Evolutionary conservation across 2,113 vertebrate species (phyloP), one percentile per base, ranked within the genome.

Genomic region (Drymodes brunneopygia): DNA sequence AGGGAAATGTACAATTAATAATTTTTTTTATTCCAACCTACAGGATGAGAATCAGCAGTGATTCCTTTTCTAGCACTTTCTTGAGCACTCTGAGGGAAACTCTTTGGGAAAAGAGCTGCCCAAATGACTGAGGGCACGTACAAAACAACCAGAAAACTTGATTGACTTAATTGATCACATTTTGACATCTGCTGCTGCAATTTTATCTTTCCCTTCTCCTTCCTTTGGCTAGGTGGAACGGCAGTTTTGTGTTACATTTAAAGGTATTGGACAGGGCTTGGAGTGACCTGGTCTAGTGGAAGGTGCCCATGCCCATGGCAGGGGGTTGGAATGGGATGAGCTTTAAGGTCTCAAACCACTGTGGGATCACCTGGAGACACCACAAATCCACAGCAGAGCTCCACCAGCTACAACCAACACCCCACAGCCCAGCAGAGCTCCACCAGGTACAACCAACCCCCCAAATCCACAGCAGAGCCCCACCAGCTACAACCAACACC

Each of bases 221-320:
- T n/a, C 56, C 29, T 70, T 11, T 27, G 42, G 60, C 51, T 19
- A 40, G 27, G 58, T 0, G 7, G 12, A 70, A 53, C 0, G 5
- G 58, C 33, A 27, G 27, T 56, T 75, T 33, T 36, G 1, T 31
- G 10, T 23, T 8, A 15, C 29, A n/a, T 24, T 47, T n/a, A 18
- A 58, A 44, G 1, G 9, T 2, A 3, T 3, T 7, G n/a, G n/a
- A 4, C 0, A 0, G 50, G 35, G 66, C 14, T 35, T 19, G 45
- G 18, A 74, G 28, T 18, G 24, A 14, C 23, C 51, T 29, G 78
- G 10, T 2, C 20, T 17, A 12, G 28, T 5, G 51, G 16, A 38
- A 67, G 33, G 19, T 17, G 27, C 16, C 42, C 21, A 2, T 9
- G 8, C 15, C 65, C 29, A 5, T 2, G 21, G 48, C 65, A 70